Evolutionary conservation across 1,140 invertebrate genomes (phyloP).

Genomic region (Drosophila albomicans): DNA sequence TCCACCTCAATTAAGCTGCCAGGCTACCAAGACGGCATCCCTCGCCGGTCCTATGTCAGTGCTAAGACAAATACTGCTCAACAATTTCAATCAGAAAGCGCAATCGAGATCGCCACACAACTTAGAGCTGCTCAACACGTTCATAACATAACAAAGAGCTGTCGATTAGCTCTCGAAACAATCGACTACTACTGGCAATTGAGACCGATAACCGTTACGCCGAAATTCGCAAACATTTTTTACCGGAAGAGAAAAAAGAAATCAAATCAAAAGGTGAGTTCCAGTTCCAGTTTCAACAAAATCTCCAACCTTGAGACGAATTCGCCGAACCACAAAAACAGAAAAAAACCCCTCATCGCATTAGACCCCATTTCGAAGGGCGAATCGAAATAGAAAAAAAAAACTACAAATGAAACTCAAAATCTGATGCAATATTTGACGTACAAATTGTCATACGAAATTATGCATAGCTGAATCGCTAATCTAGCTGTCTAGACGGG

Average conservation of each 20-base stretch:
- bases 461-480: constrained; percentile 46
- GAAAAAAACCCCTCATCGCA: constrained; percentile 3
- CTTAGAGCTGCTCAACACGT: constrained; percentile 81
- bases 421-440: constrained; percentile 73
- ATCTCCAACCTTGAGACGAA: not conserved
- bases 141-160: constrained; percentile 80
- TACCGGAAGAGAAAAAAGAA: constrained; percentile 83
- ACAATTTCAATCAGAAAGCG: constrained; percentile 80
- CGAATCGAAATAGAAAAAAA: constrained; percentile 37
- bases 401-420: constrained; percentile 5
- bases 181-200: constrained; percentile 9
- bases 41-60: constrained; percentile 81
- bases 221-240: constrained; percentile 81
- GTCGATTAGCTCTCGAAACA: constrained; percentile 22
- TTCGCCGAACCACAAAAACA: constrained; percentile 8
- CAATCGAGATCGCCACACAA: constrained; percentile 74
- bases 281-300: not conserved
- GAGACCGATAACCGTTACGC: constrained; percentile 52
- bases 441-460: constrained; percentile 54
- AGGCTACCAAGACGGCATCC: constrained; percentile 77
- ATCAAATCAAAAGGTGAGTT: constrained; percentile 79
- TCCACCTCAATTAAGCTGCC: constrained; percentile 68
- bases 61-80: constrained; percentile 72
- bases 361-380: constrained; percentile 59
- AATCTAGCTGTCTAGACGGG: constrained; percentile 62